Evolutionary conservation across 2,113 vertebrate species (phyloP).

Genomic region (Macquaria australasica): DNA sequence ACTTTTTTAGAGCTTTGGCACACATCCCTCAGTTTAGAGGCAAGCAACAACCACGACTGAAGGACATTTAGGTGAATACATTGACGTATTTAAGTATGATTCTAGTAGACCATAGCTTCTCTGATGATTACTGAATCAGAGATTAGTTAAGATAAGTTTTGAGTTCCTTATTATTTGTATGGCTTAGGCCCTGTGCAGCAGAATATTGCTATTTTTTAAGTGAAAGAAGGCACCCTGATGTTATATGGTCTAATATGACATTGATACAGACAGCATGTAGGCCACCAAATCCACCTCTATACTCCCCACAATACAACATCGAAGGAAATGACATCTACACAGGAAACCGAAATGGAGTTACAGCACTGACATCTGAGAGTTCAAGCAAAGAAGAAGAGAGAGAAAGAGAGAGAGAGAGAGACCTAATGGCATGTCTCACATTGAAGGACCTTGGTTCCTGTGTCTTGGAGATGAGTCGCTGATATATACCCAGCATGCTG

Average conservation of each 20-base stretch:
- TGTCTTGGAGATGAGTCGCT: conserved; percentile 76
- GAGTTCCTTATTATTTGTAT: background rate
- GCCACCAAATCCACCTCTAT: conserved; percentile 19
- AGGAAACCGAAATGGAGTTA: conserved; percentile 45
- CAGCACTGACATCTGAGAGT: conserved; percentile 47
- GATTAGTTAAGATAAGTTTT: background rate
- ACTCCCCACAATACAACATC: conserved; percentile 19
- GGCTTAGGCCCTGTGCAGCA: background rate
- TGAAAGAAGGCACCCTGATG: background rate
- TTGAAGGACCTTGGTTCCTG: conserved; percentile 79
- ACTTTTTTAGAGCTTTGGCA: conserved; percentile 52
- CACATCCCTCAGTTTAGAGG: conserved; percentile 34
- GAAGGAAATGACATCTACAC: conserved; percentile 28
- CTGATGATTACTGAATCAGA: background rate
- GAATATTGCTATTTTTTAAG: conserved; percentile 24
- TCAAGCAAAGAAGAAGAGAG: conserved; percentile 24
- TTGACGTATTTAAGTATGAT: background rate
- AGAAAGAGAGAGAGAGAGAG: conserved; percentile 17
- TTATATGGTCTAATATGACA: conserved; percentile 27
- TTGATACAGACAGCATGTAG: conserved; percentile 27
- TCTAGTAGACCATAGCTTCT: background rate
- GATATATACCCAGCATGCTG: conserved; percentile 70
- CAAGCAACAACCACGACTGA: conserved; percentile 22
- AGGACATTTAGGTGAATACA: conserved; percentile 49
- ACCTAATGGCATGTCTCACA: conserved; percentile 75